A percentile compares a stretch with the other conserved stretches of the same genome.
Evolutionary conservation across 2,888 invertebrate genomes (phyloP).

Genomic region (Cynaeus angustus): DNA sequence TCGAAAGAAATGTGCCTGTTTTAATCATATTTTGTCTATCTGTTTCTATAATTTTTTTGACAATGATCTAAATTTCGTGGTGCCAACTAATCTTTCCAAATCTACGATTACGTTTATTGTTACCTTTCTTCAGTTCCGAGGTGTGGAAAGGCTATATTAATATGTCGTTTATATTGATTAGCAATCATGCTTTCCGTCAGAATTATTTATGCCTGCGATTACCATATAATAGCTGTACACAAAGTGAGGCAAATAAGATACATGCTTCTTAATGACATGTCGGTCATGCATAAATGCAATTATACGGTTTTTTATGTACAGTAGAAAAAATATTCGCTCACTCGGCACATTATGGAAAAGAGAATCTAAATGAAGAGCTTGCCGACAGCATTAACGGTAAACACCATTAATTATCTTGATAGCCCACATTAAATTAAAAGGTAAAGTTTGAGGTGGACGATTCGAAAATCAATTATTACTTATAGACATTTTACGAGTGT

Average conservation of each 20-base stretch:
- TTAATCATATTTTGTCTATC: no score
- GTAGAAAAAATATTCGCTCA: conserved; percentile 14
- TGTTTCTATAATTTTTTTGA: no score
- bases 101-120: no score
- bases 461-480: conserved; percentile 1
- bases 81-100: no score
- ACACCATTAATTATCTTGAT: conserved; percentile 27
- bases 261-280: conserved; percentile 56
- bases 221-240: conserved; percentile 57
- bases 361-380: conserved; percentile 36
- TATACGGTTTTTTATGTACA: conserved; percentile 40
- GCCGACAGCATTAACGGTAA: conserved; percentile 24
- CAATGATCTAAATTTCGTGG: no score
- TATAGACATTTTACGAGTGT: conserved; percentile 1
- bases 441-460: conserved; percentile 17
- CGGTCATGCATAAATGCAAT: conserved; percentile 59
- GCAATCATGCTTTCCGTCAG: conserved; percentile 63
- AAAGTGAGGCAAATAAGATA: conserved; percentile 56
- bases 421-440: conserved; percentile 27
- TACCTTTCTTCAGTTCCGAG: conserved; percentile 47
- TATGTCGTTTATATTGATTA: conserved; percentile 70
- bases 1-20: no score
- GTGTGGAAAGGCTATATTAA: conserved; percentile 68
- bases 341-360: conserved; percentile 12
- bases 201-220: conserved; percentile 62